Conservation (phyloP, 2,113 vertebrate genomes). For the Seriola dumerili region DNA sequence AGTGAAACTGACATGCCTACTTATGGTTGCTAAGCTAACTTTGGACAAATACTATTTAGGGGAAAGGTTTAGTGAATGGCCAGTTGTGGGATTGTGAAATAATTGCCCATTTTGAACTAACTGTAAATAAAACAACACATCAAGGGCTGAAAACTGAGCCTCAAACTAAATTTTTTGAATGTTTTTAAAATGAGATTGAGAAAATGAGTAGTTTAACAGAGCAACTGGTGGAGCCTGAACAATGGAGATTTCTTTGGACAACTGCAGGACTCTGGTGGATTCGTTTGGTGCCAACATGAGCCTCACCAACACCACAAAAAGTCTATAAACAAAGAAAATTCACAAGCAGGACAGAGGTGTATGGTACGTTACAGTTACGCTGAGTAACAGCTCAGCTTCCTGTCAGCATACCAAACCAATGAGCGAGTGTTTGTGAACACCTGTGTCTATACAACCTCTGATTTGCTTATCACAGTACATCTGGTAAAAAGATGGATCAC, state of each 20-base stretch:
- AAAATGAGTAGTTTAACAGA: conserved; percentile 13
- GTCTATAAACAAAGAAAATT: neutral
- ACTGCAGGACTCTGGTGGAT: neutral
- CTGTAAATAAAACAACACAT: conserved; percentile 3
- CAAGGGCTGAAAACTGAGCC: conserved; percentile 8
- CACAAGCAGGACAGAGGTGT: neutral
- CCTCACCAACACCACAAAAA: conserved; percentile 22
- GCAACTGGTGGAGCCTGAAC: conserved; percentile 19
- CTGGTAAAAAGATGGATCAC: conserved; percentile 15
- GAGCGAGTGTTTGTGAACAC: neutral
- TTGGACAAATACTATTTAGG: neutral
- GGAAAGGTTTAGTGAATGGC: neutral
- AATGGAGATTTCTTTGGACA: conserved; percentile 30
- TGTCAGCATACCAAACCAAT: conserved; percentile 12
- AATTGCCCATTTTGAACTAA: neutral
- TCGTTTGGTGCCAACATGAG: conserved; percentile 6
- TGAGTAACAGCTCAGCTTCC: neutral
- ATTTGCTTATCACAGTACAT: conserved; percentile 36
- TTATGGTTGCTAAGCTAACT: neutral
- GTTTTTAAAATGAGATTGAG: neutral
- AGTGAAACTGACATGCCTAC: neutral
- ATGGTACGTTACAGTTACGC: neutral
- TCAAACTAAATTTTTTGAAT: conserved; percentile 11
- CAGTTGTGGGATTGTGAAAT: neutral
- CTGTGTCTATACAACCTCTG: conserved; percentile 3